A percentile compares a stretch with the other conserved stretches of the same genome.
Evolutionary conservation across 2,888 invertebrate genomes (phyloP).

Genomic region (Pammene aurita): DNA sequence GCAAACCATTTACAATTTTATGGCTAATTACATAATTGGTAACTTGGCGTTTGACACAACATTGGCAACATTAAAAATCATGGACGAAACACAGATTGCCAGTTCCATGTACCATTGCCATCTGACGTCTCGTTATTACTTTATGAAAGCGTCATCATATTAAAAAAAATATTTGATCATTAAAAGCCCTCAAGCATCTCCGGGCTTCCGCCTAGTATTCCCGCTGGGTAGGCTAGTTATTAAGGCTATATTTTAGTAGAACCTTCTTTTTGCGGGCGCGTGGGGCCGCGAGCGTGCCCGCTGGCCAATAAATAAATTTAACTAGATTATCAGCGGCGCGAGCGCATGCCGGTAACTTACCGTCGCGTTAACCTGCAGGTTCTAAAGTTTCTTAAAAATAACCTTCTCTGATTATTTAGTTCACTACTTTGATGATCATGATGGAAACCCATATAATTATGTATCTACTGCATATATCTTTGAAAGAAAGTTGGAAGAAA

Average conservation of each 20-base stretch:
- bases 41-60: too few species aligned
- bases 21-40: too few species aligned
- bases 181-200: constrained; percentile 17
- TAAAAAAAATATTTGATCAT: not conserved
- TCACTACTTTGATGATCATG: too few species aligned
- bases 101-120: too few species aligned
- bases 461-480: too few species aligned
- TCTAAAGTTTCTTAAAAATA: not conserved
- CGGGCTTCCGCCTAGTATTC: constrained; percentile 25
- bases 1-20: not conserved
- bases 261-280: constrained; percentile 40
- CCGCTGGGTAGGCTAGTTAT: constrained; percentile 29
- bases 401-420: not conserved
- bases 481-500: too few species aligned
- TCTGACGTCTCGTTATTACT: not conserved
- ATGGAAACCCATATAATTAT: too few species aligned
- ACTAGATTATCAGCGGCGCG: constrained; percentile 71
- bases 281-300: constrained; percentile 51
- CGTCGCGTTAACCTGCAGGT: constrained; percentile 14
- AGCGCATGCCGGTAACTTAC: constrained; percentile 44
- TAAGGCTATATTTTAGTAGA: constrained; percentile 26
- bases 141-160: not conserved
- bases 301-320: constrained; percentile 69
- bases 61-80: too few species aligned
- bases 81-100: too few species aligned